Evolutionary conservation across 2,888 invertebrate genomes (phyloP), one percentile per base, ranked within the genome.

Genomic region (Ametastegia equiseti): DNA sequence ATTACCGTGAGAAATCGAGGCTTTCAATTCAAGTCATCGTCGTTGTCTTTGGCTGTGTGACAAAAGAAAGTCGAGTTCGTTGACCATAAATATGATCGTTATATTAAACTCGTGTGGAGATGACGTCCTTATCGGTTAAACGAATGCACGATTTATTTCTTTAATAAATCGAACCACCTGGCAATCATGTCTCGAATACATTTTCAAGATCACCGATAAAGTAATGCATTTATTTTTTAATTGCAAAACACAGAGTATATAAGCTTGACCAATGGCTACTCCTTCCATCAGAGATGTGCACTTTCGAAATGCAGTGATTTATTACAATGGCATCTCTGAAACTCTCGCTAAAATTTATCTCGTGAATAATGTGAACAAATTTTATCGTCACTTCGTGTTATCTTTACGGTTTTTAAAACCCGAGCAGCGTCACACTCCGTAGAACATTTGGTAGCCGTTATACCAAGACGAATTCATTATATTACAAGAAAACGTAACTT

Each of bases 241-340:
- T 75, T 54, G 50, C 75, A 27, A 54, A 36, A 54, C 19, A 67
- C n/a, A 19, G 39, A 19, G 65, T 19, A 57, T 57, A 57, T 5
- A 5, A 57, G 67, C 45, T 15, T 47, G 71, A 71, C 71, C 47
- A 23, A 7, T 33, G 71, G 71, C 30, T 36, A 71, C 23, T 42
- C n/a, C n/a, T 47, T 30, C 23, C 45, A 30, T 19, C 15, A 54
- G 42, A 75, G 33, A 50, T 45, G 45, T 54, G 75, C 75, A 54
- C 75, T 75, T 75, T 75, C 75, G 75, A 75, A 75, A 75, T 57
- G 36, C 36, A 57, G 57, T 75, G 75, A 75, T 75, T 75, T 75
- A 75, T 39, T 47, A 71, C 30, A 30, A 33, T 75, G 13, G 33
- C 19, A 54, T 45, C 75, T 54, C 45, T 42, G 27, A 9, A n/a